Evolutionary conservation across 2,888 invertebrate genomes (phyloP), one percentile per base, ranked within the genome.

Genomic region (Sialis fuliginosa): DNA sequence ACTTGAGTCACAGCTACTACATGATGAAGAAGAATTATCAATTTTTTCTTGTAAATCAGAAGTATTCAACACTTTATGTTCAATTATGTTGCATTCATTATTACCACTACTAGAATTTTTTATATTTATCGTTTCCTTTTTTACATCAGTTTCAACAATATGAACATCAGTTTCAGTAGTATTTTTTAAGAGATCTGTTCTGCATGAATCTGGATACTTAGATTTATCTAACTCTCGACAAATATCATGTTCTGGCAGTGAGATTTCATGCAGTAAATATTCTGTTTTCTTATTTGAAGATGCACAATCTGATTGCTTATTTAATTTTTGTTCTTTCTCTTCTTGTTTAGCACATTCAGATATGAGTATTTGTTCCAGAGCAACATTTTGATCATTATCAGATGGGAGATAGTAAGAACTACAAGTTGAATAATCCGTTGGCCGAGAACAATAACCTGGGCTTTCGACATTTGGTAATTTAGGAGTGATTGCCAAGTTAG

Each of bases 341-440:
- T 50, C 45, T 8, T 42, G 39, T 48, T 48, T 48, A 22, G 42
- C 55, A 41, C 58, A 58, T 48, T 62, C 60, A 51, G 61, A 58
- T n/a, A 59, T 56, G 22, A 63, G 47, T n/a, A 57, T 49, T 30
- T 55, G 52, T 48, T 63, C 63, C 8, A 60, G 33, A 6, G 56
- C 58, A 48, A 56, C 56, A 47, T 54, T 58, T 49, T 62, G 63
- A 51, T 64, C 65, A 6, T 54, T 57, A 51, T 65, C 65, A 0
- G 62, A 62, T 7, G 65, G 65, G 52, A 62, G 60, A 50, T 65
- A 65, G 53, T 65, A 65, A 50, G 30, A 22, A 30, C 62, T 63
- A 2, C 61, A 59, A 4, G 63, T 61, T 1, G 65, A 65, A 54
- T 65, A 65, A 56, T 65, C 65, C 0, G 65, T 64, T 1, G 58